phyloP scores from a whole-genome alignment of 2,113 vertebrate species.

The Narcine bancroftii region DNA sequence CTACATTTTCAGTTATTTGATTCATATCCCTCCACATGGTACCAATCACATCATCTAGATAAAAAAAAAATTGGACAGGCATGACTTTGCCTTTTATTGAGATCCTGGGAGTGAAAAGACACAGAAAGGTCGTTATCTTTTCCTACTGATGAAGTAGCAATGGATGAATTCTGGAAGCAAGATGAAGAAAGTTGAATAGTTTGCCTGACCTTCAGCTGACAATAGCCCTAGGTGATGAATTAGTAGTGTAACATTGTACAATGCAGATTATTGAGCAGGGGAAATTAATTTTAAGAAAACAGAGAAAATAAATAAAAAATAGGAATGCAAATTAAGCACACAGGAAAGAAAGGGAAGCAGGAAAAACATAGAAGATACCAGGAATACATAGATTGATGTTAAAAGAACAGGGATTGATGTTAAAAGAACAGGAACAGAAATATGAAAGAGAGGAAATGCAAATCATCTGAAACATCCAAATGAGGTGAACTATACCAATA shows the following conservation, averaged over 20 bases:
- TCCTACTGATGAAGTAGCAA: not conserved
- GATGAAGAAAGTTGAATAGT: not conserved
- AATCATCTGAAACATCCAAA: not conserved
- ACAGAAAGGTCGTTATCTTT: not conserved
- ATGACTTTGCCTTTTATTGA: not conserved
- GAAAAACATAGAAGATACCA: not conserved
- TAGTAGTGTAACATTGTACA: not conserved
- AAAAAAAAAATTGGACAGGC: not conserved
- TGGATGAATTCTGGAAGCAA: not conserved
- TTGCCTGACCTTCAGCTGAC: not conserved
- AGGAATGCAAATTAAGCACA: not conserved
- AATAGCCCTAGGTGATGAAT: not conserved
- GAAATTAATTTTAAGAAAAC: not conserved
- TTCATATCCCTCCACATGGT: not conserved
- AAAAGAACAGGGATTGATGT: not conserved
- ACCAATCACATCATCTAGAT: not conserved
- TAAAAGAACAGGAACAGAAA: not conserved
- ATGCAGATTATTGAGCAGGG: not conserved
- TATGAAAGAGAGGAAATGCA: not conserved
- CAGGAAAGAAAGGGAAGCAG: not conserved
- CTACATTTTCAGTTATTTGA: not conserved
- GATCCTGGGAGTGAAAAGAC: not conserved
- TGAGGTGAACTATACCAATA: not conserved
- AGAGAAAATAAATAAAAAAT: not conserved
- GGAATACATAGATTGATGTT: not conserved